Evolutionary conservation across 2,888 invertebrate genomes (phyloP).

Genomic region (Pandemis cinnamomeana): DNA sequence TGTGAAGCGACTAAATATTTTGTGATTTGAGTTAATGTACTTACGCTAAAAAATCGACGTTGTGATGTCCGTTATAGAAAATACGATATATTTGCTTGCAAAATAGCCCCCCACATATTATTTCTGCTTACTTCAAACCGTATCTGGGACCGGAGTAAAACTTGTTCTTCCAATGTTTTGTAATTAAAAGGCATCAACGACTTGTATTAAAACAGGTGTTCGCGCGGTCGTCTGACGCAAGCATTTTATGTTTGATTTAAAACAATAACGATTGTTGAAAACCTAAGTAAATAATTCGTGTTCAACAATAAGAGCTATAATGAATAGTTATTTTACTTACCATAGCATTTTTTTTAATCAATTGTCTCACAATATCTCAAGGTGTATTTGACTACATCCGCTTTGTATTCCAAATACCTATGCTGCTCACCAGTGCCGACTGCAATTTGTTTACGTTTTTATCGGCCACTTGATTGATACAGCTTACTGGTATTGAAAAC

Average conservation of each 20-base stretch:
- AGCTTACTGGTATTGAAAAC: neutral
- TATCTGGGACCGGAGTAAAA: neutral
- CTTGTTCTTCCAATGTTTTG: slow-evolving; percentile 13
- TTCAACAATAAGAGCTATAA: slow-evolving; percentile 33
- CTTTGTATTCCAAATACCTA: too few relatives aligned
- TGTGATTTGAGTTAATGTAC: too few relatives aligned
- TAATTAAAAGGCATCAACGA: slow-evolving; percentile 2
- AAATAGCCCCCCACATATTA: too few relatives aligned
- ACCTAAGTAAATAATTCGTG: slow-evolving; percentile 34
- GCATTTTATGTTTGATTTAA: slow-evolving; percentile 52
- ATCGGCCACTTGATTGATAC: neutral
- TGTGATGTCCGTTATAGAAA: too few relatives aligned
- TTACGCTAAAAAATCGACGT: too few relatives aligned
- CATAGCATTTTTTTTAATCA: neutral
- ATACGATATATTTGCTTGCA: too few relatives aligned
- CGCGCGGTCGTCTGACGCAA: slow-evolving; percentile 54
- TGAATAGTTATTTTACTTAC: slow-evolving; percentile 24
- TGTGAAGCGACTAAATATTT: too few relatives aligned
- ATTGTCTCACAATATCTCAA: neutral
- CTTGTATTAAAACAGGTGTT: slow-evolving; percentile 59
- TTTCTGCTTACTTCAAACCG: too few relatives aligned
- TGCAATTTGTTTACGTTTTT: neutral
- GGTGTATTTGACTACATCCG: neutral
- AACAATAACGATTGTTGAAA: slow-evolving; percentile 49
- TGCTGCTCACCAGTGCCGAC: too few relatives aligned